Evolutionary conservation across 2,888 invertebrate genomes (phyloP).

Genomic region (Eumacrocentrus americanus): DNA sequence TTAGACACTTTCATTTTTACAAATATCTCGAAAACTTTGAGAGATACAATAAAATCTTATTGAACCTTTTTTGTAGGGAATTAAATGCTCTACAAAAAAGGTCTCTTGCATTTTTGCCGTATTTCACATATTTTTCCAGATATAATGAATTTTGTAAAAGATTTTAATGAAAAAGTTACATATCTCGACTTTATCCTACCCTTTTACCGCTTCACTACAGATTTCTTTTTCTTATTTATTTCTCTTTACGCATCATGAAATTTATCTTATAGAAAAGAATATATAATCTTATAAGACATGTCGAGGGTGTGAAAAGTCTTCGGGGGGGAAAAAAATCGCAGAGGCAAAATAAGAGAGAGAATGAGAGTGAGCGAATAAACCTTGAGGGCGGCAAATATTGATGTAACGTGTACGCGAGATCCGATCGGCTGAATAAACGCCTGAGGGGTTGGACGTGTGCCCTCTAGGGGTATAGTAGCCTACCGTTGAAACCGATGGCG

Average conservation of each 20-base stretch:
- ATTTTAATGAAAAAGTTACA: neutral
- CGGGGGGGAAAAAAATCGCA: neutral
- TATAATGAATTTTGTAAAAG: neutral
- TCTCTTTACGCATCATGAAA: no score
- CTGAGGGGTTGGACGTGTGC: constrained; percentile 6
- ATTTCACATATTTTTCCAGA: neutral
- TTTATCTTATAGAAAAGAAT: no score
- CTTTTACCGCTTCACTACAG: neutral
- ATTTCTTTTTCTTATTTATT: no score
- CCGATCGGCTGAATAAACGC: constrained; percentile 36
- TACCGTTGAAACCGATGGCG: constrained; percentile 33
- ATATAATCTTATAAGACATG: neutral
- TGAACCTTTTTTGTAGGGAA: no score
- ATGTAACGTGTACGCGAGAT: constrained; percentile 36
- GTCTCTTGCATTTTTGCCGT: neutral
- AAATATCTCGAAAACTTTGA: no score
- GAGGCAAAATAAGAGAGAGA: constrained; percentile 7
- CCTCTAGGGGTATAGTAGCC: constrained; percentile 17
- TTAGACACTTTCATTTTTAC: no score
- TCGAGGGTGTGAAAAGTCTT: neutral
- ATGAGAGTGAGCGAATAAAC: constrained; percentile 12
- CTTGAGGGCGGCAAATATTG: constrained; percentile 37
- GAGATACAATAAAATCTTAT: no score
- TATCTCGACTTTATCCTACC: neutral
- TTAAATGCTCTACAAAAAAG: no score